These are phyloP conservation scores for Lucinisca nassula DNA, from an alignment of 2,888 invertebrate species.

Conservation along the genomic window DNA sequence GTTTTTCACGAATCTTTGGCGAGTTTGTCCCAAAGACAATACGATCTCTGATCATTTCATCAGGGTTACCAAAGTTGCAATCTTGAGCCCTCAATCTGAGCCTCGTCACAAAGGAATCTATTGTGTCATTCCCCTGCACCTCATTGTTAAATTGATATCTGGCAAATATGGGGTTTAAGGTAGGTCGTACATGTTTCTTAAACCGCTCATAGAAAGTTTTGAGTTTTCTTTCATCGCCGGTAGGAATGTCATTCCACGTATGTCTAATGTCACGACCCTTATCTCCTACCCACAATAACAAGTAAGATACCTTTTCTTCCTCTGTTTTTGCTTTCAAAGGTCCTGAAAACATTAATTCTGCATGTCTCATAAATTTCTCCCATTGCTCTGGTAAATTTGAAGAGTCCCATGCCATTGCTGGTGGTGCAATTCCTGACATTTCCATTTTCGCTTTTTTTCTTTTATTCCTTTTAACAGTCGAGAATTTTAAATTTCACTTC, in stretches of 20 bases:
- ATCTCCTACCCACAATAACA: slow-evolving; percentile 22
- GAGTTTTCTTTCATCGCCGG: neutral
- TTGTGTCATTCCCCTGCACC: neutral
- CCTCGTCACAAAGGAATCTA: neutral
- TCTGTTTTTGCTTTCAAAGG: slow-evolving; percentile 10
- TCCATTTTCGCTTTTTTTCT: neutral
- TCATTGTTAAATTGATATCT: neutral
- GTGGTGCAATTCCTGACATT: neutral
- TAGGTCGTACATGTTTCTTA: neutral
- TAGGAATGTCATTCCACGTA: slow-evolving; percentile 29
- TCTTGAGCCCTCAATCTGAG: neutral
- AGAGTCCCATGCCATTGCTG: neutral
- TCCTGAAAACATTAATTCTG: slow-evolving; percentile 28
- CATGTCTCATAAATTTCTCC: slow-evolving; percentile 27
- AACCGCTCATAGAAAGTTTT: slow-evolving; percentile 10
- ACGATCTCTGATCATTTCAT: slow-evolving; percentile 25
- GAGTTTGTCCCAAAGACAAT: slow-evolving; percentile 36
- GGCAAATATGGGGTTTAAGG: neutral
- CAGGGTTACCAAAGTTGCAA: neutral
- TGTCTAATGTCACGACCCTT: slow-evolving; percentile 25
- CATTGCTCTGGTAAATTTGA: slow-evolving; percentile 19
- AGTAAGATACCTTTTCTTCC: slow-evolving; percentile 9
- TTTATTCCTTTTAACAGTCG: too few species aligned
- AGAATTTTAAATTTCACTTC: neutral
- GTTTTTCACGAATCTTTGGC: too few species aligned